A percentile compares a stretch with the other conserved stretches of the same genome.
Evolutionary conservation across 2,888 invertebrate species (phyloP).

Genomic region (Crossocerus cetratus): DNA sequence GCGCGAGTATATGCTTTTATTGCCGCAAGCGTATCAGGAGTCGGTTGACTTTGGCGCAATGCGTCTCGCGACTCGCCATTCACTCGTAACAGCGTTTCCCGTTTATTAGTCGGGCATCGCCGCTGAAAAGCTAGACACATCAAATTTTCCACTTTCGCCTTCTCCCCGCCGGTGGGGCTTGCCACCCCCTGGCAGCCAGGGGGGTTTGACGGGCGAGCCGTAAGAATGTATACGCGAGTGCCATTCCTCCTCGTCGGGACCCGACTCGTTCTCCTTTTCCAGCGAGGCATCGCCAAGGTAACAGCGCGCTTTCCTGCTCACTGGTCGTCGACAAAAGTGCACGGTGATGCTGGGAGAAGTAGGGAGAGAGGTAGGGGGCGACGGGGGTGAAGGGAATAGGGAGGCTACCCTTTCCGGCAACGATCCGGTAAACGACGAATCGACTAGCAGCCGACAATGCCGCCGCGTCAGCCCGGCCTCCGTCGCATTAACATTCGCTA

Average conservation of each 20-base stretch:
- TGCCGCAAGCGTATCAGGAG: no score
- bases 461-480: conserved; percentile 18
- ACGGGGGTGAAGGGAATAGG: conserved; percentile 8
- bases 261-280: conserved; percentile 39
- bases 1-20: no score
- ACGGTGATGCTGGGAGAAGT: conserved; percentile 18
- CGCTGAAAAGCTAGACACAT: conserved; percentile 2
- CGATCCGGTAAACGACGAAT: conserved; percentile 48
- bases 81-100: no score
- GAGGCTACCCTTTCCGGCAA: conserved; percentile 43
- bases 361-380: no score
- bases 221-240: conserved; percentile 34
- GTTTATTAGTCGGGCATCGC: no score
- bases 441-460: conserved; percentile 43
- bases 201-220: neutral
- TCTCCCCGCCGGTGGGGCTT: conserved; percentile 9
- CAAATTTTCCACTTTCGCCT: conserved; percentile 34
- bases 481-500: conserved; percentile 32
- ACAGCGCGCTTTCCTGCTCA: conserved; percentile 56
- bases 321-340: conserved; percentile 52
- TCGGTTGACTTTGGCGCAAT: no score
- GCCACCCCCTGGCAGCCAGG: neutral
- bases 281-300: conserved; percentile 52
- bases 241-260: conserved; percentile 38
- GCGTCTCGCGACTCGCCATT: no score